Base-by-base conservation (phyloP, 64 coral and sea anemone species). In the Pocillopora verrucosa region DNA sequence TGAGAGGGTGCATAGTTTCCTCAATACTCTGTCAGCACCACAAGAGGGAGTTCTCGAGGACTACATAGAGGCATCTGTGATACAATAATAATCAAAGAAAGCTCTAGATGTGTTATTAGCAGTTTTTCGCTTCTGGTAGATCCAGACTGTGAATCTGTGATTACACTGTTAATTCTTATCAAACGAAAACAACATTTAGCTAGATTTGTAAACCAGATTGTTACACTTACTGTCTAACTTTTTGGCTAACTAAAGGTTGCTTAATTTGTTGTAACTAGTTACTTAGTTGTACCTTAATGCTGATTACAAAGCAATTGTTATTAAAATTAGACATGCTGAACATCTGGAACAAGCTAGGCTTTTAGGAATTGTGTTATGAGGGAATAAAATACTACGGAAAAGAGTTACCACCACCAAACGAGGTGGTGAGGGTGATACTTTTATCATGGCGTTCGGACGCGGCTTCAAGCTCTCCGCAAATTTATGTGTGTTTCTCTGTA, bases 281-380 rank as follows among this genome's bases (percentile, higher is more conserved):
- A 85, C 61, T 67, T 85, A 69, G 82, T 63, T 82, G 80, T 64
- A 82, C 80, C 80, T 82, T 63, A 82, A 85, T 85, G 61, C 38
- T 85, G 61, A 85, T 85, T 85, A 85, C 60, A 68, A 85, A 85
- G 82, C 82, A 69, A 85, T 70, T 85, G 22, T 85, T 85, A 85
- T 70, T 85, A 85, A 85, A 85, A 69, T 85, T 85, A 63, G 82
- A 67, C 82, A 63, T 41, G 82, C 64, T 15, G 9, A 61, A 61
- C 60, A 61, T 7, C 7, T 61, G 60, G 15, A 61, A n/a, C n/a
- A n/a, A n/a, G n/a, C n/a, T n/a, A n/a, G n/a, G n/a, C n/a, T n/a
- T n/a, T n/a, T n/a, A n/a, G n/a, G n/a, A n/a, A n/a, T n/a, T n/a
- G n/a, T n/a, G n/a, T n/a, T n/a, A n/a, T n/a, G n/a, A n/a, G n/a